Percentiles rank a stretch among this genome's conserved stretches.
phyloP scores from a whole-genome alignment of 2,797 vertebrate genomes.

The Hirundo rustica region DNA sequence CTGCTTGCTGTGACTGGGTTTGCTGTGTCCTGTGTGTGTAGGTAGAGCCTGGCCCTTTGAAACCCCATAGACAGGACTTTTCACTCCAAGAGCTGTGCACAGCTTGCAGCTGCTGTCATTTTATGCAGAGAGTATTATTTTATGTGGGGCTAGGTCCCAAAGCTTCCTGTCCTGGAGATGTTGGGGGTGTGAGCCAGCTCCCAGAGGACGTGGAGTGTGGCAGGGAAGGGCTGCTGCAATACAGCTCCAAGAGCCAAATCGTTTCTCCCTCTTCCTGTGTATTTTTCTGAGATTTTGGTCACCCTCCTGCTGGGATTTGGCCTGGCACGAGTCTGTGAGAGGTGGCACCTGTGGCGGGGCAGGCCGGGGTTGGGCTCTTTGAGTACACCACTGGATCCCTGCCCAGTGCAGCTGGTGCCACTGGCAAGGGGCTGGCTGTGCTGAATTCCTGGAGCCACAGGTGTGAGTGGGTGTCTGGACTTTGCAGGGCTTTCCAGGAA shows the following conservation, averaged over 20 bases:
- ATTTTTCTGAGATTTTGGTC: background rate
- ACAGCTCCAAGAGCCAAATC: background rate
- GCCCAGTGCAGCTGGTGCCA: background rate
- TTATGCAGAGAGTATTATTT: background rate
- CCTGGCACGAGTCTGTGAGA: background rate
- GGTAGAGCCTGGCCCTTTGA: background rate
- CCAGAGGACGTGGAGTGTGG: background rate
- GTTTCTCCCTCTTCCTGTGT: background rate
- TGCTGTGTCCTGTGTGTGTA: background rate
- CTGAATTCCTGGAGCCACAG: background rate
- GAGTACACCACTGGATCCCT: background rate
- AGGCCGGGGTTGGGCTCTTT: background rate
- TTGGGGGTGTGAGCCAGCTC: background rate
- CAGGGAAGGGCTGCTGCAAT: background rate
- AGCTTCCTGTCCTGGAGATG: background rate
- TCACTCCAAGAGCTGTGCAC: background rate
- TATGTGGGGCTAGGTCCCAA: background rate
- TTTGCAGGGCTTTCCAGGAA: background rate
- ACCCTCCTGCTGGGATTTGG: background rate
- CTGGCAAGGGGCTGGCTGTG: background rate
- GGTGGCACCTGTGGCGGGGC: background rate
- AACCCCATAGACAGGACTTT: background rate
- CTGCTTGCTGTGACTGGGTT: conserved; percentile 3
- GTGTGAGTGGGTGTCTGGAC: background rate
- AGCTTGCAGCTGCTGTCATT: background rate